Conservation (phyloP, 2,797 vertebrate genomes). For the Anabacerthia variegaticeps region DNA sequence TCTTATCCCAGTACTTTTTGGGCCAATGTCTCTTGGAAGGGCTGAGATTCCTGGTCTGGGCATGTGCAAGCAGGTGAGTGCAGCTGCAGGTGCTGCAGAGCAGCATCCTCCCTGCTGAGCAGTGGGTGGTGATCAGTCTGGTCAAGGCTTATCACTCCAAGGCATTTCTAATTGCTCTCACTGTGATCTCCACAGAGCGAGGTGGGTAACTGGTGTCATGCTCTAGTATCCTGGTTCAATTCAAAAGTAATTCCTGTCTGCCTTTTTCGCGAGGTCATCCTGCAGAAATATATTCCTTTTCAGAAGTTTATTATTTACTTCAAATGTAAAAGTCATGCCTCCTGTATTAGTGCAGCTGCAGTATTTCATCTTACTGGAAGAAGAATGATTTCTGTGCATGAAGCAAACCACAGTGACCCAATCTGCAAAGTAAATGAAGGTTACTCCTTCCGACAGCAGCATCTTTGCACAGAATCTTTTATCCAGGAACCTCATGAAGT, state of each 20-base stretch:
- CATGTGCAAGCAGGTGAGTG: neutral
- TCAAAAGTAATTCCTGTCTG: neutral
- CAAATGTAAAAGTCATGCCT: neutral
- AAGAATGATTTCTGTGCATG: neutral
- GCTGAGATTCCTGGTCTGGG: neutral
- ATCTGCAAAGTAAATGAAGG: neutral
- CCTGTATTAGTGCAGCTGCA: neutral
- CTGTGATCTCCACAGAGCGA: neutral
- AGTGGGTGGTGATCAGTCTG: neutral
- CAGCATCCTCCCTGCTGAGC: neutral
- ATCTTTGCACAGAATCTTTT: neutral
- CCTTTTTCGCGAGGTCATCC: neutral
- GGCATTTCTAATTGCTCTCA: neutral
- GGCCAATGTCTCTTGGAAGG: accelerated
- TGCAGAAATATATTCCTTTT: neutral
- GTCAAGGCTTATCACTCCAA: neutral
- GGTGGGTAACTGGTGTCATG: neutral
- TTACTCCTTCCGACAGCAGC: neutral
- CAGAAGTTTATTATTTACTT: neutral
- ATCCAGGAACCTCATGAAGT: neutral
- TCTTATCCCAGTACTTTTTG: neutral
- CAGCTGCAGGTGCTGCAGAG: neutral
- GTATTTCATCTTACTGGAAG: neutral
- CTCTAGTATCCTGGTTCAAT: neutral
- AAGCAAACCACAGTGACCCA: neutral